These are phyloP conservation scores for Dascyllus trimaculatus DNA, from an alignment of 2,113 vertebrate genomes.

Conservation along the genomic window DNA sequence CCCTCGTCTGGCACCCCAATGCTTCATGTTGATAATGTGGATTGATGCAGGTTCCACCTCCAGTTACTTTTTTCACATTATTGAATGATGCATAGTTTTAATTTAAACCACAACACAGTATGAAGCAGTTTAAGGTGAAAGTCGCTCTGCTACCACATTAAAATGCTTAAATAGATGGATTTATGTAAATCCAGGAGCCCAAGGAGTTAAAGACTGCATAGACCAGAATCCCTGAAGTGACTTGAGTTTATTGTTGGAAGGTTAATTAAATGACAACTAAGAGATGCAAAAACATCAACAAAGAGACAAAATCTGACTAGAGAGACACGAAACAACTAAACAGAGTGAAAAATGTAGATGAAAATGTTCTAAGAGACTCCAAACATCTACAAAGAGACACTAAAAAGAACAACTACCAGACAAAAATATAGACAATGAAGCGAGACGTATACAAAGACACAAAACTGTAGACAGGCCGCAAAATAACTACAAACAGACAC, in stretches of 20 bases:
- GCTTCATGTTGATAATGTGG: not conserved
- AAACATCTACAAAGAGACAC: no score
- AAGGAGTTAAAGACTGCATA: not conserved
- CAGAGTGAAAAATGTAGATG: not conserved
- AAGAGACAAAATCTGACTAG: no score
- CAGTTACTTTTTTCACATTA: not conserved
- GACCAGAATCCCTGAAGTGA: not conserved
- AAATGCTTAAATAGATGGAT: not conserved
- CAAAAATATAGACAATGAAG: no score
- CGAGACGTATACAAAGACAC: no score
- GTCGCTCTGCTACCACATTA: not conserved
- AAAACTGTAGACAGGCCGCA: not conserved
- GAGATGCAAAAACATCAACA: no score
- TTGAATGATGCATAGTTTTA: not conserved
- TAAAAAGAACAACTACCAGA: no score
- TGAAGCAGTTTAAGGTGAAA: not conserved
- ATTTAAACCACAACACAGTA: not conserved
- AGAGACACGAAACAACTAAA: not conserved
- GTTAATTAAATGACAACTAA: not conserved
- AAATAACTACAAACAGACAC: not conserved
- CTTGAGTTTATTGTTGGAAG: not conserved
- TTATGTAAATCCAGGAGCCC: not conserved
- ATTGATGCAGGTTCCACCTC: not conserved
- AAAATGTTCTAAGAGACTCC: not conserved
- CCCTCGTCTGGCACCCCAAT: not conserved